phyloP scores from a whole-genome alignment of 2,113 vertebrate species.

The Paramisgurnus dabryanus region DNA sequence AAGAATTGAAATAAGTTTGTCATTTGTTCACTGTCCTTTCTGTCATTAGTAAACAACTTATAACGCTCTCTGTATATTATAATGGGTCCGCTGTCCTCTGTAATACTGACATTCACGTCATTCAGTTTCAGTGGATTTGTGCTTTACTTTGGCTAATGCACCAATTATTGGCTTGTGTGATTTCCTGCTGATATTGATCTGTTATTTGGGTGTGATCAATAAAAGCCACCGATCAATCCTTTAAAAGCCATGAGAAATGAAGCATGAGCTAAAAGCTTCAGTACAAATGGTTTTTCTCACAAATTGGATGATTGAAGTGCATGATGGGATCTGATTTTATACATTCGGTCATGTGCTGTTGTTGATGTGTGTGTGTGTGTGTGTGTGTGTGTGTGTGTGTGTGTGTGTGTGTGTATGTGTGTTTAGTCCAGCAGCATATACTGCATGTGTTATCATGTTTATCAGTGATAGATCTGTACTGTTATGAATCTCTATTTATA shows the following conservation, averaged over 20 bases:
- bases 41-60: no score
- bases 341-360: not conserved
- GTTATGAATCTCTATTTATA: no score
- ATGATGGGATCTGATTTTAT: constrained; percentile 7
- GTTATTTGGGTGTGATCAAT: not conserved
- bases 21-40: no score
- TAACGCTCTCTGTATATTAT: no score
- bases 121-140: not conserved
- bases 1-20: no score
- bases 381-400: not conserved
- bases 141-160: not conserved
- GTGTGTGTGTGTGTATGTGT: not conserved
- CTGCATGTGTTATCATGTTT: no score
- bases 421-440: no score
- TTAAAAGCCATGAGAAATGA: not conserved
- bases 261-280: not conserved
- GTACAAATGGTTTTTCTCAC: not conserved
- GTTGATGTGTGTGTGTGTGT: no score
- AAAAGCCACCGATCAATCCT: not conserved
- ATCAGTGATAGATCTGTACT: no score
- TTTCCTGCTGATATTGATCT: not conserved
- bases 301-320: not conserved
- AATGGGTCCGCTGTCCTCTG: no score
- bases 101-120: not conserved
- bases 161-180: not conserved